Evolutionary conservation across 35 echinoderm and acorn worm genomes (phyloP).

Genomic region (Anneissia japonica): DNA sequence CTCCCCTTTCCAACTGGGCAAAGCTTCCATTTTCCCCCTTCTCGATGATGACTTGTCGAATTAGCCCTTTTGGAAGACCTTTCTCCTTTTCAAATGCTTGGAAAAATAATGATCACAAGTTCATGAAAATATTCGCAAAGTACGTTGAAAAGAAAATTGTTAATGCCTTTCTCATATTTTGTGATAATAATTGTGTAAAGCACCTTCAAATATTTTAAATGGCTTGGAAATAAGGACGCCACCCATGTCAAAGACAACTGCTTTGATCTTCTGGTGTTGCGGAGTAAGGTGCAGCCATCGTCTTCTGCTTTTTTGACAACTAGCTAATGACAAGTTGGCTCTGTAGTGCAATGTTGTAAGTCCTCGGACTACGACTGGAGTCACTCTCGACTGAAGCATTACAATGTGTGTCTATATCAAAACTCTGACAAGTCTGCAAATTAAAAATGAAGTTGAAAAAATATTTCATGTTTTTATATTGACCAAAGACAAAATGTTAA

Average conservation of each 20-base stretch:
- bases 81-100: slow-evolving; percentile 62
- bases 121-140: background rate
- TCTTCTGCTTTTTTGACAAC: background rate
- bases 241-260: slow-evolving; percentile 92
- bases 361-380: background rate
- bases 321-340: background rate
- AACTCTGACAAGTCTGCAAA: no score
- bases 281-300: background rate
- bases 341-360: background rate
- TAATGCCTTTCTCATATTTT: no score
- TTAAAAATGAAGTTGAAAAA: no score
- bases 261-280: slow-evolving; percentile 28
- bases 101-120: background rate
- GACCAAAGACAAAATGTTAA: no score
- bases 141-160: background rate
- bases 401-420: no score
- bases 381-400: no score
- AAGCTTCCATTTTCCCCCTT: slow-evolving; percentile 48
- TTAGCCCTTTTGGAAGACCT: slow-evolving; percentile 46
- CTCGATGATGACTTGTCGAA: slow-evolving; percentile 53
- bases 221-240: slow-evolving; percentile 83
- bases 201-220: slow-evolving; percentile 72
- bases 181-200: background rate
- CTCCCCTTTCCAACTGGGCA: slow-evolving; percentile 44
- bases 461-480: no score